These are phyloP conservation scores for Peromyscus leucopus DNA, from an alignment of 2,113 vertebrate species.

Conservation along the genomic window DNA sequence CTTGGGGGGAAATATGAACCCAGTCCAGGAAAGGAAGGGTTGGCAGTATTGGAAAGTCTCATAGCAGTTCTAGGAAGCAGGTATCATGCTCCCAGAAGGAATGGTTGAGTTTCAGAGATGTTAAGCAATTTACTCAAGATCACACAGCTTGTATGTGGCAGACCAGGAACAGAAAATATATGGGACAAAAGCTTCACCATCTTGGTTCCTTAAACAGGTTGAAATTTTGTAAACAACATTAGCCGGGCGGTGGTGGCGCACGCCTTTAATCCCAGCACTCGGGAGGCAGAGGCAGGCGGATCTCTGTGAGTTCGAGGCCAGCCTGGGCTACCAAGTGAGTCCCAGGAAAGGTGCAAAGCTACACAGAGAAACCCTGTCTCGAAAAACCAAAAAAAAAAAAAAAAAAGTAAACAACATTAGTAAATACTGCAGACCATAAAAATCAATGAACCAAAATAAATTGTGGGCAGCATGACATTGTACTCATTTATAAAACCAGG, in stretches of 20 bases:
- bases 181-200: background rate
- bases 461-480: background rate
- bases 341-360: too few species aligned
- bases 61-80: background rate
- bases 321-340: too few species aligned
- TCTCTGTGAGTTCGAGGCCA: too few species aligned
- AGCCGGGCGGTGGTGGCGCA: too few species aligned
- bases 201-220: background rate
- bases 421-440: background rate
- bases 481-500: background rate
- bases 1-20: background rate
- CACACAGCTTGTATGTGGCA: background rate
- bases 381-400: too few species aligned
- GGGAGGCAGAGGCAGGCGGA: too few species aligned
- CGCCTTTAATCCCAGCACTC: too few species aligned
- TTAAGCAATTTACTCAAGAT: background rate
- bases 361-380: too few species aligned
- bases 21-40: background rate
- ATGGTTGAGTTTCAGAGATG: background rate
- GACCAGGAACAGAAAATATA: background rate
- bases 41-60: background rate
- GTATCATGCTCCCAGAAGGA: too few species aligned
- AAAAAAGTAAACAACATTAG: background rate
- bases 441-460: background rate
- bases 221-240: background rate